Evolutionary conservation across 2,888 invertebrate genomes (phyloP).

Genomic region (Polymixis flavicincta): DNA sequence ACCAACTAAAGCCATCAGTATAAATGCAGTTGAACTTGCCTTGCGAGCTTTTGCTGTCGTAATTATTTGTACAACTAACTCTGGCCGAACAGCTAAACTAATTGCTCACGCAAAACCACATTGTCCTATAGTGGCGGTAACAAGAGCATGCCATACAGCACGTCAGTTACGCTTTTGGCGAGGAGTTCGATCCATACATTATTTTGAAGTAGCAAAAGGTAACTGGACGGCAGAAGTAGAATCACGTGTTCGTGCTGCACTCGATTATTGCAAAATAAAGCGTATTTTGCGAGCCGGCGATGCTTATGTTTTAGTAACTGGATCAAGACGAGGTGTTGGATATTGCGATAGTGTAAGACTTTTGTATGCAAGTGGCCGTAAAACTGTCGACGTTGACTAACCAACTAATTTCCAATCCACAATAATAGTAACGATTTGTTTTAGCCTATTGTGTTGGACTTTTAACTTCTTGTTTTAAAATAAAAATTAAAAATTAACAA

Average conservation of each 20-base stretch:
- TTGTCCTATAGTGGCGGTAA: conserved; percentile 94
- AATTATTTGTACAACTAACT: conserved; percentile 95
- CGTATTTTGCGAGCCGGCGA: conserved; percentile 83
- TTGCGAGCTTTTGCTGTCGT: conserved; percentile 81
- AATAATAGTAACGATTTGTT: conserved; percentile 1
- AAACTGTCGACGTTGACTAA: conserved; percentile 70
- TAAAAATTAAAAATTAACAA: neutral
- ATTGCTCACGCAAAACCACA: conserved; percentile 93
- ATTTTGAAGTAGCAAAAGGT: conserved; percentile 81
- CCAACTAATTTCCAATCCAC: neutral
- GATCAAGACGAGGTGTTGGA: conserved; percentile 83
- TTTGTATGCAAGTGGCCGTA: conserved; percentile 83
- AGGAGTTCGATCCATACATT: conserved; percentile 89
- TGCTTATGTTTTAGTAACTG: conserved; percentile 83
- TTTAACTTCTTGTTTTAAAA: neutral
- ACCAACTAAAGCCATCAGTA: conserved; percentile 89
- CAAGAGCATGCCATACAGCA: conserved; percentile 92
- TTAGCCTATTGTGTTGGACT: neutral
- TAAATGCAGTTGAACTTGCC: conserved; percentile 84
- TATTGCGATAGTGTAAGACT: conserved; percentile 85
- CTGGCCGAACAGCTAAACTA: conserved; percentile 93
- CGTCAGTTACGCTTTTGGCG: conserved; percentile 91
- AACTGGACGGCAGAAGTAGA: conserved; percentile 84
- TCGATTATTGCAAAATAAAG: conserved; percentile 87
- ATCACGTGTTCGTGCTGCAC: conserved; percentile 80